Evolutionary conservation across 2,888 invertebrate genomes (phyloP).

Genomic region (Amblyteles armatorius): DNA sequence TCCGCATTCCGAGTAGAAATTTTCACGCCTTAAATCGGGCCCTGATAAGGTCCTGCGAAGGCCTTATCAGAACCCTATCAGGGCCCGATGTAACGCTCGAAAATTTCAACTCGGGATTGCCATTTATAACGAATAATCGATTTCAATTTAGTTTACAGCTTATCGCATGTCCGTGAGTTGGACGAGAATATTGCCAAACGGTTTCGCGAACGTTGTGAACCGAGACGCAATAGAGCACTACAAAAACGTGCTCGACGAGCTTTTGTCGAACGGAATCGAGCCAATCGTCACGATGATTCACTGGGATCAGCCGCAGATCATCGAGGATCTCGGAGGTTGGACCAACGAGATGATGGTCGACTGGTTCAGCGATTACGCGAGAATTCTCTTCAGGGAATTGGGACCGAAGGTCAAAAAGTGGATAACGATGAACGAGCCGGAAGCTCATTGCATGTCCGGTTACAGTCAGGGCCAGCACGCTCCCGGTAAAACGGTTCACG

Average conservation of each 20-base stretch:
- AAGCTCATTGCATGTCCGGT: constrained; percentile 86
- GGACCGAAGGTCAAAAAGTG: constrained; percentile 89
- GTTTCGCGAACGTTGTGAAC: constrained; percentile 79
- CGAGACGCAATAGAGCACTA: constrained; percentile 85
- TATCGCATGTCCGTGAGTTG: constrained; percentile 84
- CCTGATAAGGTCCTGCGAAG: too few relatives aligned
- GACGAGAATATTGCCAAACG: constrained; percentile 85
- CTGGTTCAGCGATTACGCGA: constrained; percentile 88
- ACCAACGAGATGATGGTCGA: constrained; percentile 88
- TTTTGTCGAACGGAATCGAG: constrained; percentile 87
- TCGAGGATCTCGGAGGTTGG: constrained; percentile 90
- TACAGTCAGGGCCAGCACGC: constrained; percentile 81
- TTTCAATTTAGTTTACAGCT: constrained; percentile 81
- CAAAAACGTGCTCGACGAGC: constrained; percentile 83
- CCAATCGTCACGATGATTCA: constrained; percentile 91
- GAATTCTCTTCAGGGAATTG: constrained; percentile 87
- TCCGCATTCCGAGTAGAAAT: background rate
- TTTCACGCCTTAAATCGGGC: too few relatives aligned
- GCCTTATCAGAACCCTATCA: background rate
- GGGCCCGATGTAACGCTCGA: too few relatives aligned
- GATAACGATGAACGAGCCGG: constrained; percentile 93
- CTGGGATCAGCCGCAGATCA: constrained; percentile 89
- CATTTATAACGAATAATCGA: background rate
- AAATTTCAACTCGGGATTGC: too few relatives aligned
- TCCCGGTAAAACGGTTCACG: constrained; percentile 80